Base-by-base conservation (phyloP, 2,797 vertebrate species). In the Labroides dimidiatus region DNA sequence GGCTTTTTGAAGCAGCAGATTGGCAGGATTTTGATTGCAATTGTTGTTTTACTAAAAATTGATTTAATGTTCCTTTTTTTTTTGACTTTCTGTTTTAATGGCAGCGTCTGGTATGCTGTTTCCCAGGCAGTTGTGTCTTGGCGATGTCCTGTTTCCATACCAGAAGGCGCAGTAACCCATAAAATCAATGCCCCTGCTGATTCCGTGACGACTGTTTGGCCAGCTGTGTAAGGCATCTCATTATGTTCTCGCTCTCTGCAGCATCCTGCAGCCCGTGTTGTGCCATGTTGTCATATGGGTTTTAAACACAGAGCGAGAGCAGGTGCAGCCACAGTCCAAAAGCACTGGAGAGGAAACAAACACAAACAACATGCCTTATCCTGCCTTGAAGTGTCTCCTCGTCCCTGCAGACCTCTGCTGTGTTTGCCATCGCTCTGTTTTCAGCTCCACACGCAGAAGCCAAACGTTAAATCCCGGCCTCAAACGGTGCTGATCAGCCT, bases 341-440 rank as follows among this genome's bases (percentile, higher is more conserved):
- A 54, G 71, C 82, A 81, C 82, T 77, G 78, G 76, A 87, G 81
- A 75, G 84, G 78, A 87, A 90, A 87, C 72, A 81, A 84, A 86
- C 81, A 83, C 78, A 86, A 79, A 88, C 83, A 90, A 90, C 87
- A 85, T 85, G 84, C 80, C 87, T 81, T 81, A 87, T 88, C 84
- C 84, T 89, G 85, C 87, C 88, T 87, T 82, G 11, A 80, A 86
- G 86, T 84, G 81, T 27, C 75, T 72, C 69, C 53, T 14, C 23
- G 56, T 87, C 89, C 85, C 91, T 12, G 5, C 4, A 62, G 87
- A 84, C 68, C 67, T 76, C 69, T 44, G 56, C 82, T 82, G 78
- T 69, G n/a, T n/a, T n/a, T n/a, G 85, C 65, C 84, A 79, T 82
- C 81, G 50, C 71, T 75, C 74, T 74, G 80, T 44, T 67, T 56